These are phyloP conservation scores for Drosophila melanogaster DNA, from an alignment of 1,140 invertebrate genomes.

Conservation along the genomic window DNA sequence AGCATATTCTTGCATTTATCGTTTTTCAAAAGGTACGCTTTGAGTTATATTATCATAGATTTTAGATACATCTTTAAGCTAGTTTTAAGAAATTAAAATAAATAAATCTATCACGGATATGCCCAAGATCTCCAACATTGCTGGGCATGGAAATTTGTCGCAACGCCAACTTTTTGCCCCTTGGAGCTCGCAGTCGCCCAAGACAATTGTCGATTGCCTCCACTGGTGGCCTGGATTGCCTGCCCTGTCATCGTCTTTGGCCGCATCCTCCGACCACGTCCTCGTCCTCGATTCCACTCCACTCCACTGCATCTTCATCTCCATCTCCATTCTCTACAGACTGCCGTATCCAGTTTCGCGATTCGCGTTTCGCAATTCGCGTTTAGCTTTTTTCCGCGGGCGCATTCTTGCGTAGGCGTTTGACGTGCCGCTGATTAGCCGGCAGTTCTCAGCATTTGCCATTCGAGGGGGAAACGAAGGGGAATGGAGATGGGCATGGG, in stretches of 20 bases:
- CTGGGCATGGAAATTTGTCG: constrained; percentile 27
- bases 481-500: not conserved
- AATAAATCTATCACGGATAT: not conserved
- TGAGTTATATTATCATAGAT: no score
- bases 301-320: no score
- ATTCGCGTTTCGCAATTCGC: constrained; percentile 5
- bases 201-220: constrained; percentile 38
- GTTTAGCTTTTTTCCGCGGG: constrained; percentile 22
- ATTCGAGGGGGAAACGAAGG: not conserved
- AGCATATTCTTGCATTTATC: no score
- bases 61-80: no score
- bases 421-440: constrained; percentile 74
- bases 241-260: constrained; percentile 38
- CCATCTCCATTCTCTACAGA: not conserved
- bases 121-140: not conserved
- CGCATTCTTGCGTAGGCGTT: constrained; percentile 67
- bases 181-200: constrained; percentile 7
- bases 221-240: constrained; percentile 39
- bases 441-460: constrained; percentile 20
- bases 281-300: not conserved
- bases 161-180: constrained; percentile 38
- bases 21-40: no score
- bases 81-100: no score
- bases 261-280: constrained; percentile 5
- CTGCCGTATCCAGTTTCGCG: constrained; percentile 14